A percentile compares a stretch with the other conserved stretches of the same genome.
These are phyloP conservation scores for Serinus canaria DNA, from an alignment of 2,113 vertebrate genomes.

Conservation along the genomic window DNA sequence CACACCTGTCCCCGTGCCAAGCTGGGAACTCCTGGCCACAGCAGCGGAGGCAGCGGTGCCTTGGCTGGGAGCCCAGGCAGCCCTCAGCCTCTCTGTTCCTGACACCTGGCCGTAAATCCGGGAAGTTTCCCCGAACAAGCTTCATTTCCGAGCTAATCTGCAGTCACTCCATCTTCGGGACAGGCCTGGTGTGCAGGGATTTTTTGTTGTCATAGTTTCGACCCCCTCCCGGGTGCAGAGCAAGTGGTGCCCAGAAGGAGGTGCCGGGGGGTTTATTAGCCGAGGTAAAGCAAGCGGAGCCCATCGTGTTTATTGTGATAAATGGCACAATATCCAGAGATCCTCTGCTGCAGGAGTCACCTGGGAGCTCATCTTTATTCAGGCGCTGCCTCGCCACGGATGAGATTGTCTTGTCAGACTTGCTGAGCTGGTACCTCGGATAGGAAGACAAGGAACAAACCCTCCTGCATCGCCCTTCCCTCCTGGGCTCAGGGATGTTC, in stretches of 20 bases:
- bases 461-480: neutral
- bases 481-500: accelerated
- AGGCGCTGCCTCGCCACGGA: neutral
- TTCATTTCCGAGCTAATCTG: slow-evolving; percentile 32
- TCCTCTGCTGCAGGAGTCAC: neutral
- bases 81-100: neutral
- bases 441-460: neutral
- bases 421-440: slow-evolving; percentile 33
- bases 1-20: neutral
- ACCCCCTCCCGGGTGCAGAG: neutral
- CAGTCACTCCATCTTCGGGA: slow-evolving; percentile 46
- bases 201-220: neutral
- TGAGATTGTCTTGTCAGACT: slow-evolving; percentile 36
- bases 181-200: neutral
- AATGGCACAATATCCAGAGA: slow-evolving; percentile 38
- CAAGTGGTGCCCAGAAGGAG: neutral
- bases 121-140: neutral
- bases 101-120: neutral
- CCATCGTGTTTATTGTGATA: slow-evolving; percentile 39
- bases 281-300: neutral
- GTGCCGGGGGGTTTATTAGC: neutral
- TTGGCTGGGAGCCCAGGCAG: neutral
- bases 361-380: slow-evolving; percentile 60
- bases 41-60: neutral
- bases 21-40: neutral